Conservation (phyloP, 1,140 invertebrate genomes). For the Gonioctena quinquepunctata region DNA sequence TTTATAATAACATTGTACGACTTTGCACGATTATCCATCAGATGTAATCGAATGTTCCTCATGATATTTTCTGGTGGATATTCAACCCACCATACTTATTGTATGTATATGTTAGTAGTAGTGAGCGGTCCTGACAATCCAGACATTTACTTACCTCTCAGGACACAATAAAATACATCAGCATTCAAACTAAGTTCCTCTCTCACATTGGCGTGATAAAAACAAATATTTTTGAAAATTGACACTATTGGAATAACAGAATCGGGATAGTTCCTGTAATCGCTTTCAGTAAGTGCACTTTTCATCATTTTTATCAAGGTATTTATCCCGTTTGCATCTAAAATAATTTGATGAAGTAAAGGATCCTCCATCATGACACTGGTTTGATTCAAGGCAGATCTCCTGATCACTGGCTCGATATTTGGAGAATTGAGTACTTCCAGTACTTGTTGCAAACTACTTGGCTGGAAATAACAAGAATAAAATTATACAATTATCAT, state of each 20-base stretch:
- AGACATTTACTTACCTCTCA: slow-evolving; percentile 60
- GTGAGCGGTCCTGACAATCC: too few relatives aligned
- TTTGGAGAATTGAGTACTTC: slow-evolving; percentile 53
- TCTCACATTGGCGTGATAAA: slow-evolving; percentile 56
- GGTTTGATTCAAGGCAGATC: slow-evolving; percentile 64
- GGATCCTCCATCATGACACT: slow-evolving; percentile 63
- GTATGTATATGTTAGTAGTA: too few relatives aligned
- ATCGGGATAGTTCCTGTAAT: slow-evolving; percentile 67
- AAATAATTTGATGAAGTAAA: slow-evolving; percentile 60
- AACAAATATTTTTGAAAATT: slow-evolving; percentile 63
- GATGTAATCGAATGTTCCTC: too few relatives aligned
- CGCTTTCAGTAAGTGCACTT: slow-evolving; percentile 61
- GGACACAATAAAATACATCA: slow-evolving; percentile 60
- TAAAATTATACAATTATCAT: too few relatives aligned
- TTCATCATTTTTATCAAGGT: slow-evolving; percentile 51
- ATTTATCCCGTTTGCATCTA: slow-evolving; percentile 52
- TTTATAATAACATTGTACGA: too few relatives aligned
- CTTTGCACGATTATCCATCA: too few relatives aligned
- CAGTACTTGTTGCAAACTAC: slow-evolving; percentile 55
- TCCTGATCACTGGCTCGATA: slow-evolving; percentile 61
- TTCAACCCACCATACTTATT: too few relatives aligned
- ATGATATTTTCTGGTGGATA: too few relatives aligned
- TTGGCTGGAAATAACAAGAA: slow-evolving; percentile 52
- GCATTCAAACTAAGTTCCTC: slow-evolving; percentile 59
- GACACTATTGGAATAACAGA: slow-evolving; percentile 65